Evolutionary conservation across 35 echinoderm and acorn worm genomes (phyloP), one percentile per base, ranked within the genome.

Genomic region (Apostichopus californicus): DNA sequence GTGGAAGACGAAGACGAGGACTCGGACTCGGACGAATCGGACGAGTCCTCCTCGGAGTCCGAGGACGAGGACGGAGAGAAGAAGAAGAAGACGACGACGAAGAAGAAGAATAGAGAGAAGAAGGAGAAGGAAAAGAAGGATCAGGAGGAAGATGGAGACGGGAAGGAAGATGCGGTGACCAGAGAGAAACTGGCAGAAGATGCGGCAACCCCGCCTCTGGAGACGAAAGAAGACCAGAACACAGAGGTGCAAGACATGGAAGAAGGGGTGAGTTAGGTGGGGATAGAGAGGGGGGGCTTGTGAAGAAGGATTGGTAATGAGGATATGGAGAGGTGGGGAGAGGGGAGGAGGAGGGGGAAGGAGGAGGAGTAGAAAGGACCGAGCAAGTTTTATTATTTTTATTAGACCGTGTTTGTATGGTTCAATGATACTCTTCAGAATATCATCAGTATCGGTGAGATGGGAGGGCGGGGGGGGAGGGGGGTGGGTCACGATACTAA

Each of bases 171-270:
- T 12, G 92, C 46, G 4, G 64, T 78, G 63, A 72, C 55, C 11
- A 93, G 87, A 87, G 91, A 93, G 21, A 94, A 94, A 28, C 89
- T 87, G 86, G 87, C 64, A 60, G 55, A 84, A 65, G 77, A 83
- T 73, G 56, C 81, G 13, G 14, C 55, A 11, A 90, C 93, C 17
- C 93, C 93, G 26, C 79, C 92, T n/a, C 64, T 72, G 21, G 52
- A 72, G 54, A 56, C 54, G n/a, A 60, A 54, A 26, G 64, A 89
- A 25, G 96, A 98, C 73, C 92, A 96, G 46, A 98, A 98, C 56
- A 96, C 93, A 79, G 96, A 95, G 73, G 73, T 98, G 5, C 96
- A 98, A 86, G 96, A 98, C 73, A 98, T 98, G 96, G 96, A 98
- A 55, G 94, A 98, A 86, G 96, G 96, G 77, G 96, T 95, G 78